Conservation (phyloP, 2,888 invertebrate species). For the Iphiclides podalirius region DNA sequence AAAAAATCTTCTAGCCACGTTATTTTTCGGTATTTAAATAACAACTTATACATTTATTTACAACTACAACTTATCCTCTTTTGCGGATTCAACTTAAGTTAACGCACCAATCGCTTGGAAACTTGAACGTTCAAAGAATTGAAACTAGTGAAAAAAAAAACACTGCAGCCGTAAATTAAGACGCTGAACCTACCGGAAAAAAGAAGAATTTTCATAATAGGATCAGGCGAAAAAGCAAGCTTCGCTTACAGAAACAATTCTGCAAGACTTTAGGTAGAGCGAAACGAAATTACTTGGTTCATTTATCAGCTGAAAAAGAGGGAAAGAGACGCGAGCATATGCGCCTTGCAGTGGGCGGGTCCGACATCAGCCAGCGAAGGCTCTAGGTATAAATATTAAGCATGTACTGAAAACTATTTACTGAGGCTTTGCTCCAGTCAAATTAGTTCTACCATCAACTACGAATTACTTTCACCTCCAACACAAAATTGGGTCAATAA, state of each 20-base stretch:
- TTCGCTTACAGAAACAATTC: slow-evolving; percentile 23
- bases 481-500: not conserved
- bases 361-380: slow-evolving; percentile 23
- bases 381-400: slow-evolving; percentile 27
- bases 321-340: slow-evolving; percentile 34
- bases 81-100: too few species aligned
- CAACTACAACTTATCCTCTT: too few species aligned
- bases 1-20: too few species aligned
- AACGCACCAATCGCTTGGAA: not conserved
- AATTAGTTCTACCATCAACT: slow-evolving; percentile 6
- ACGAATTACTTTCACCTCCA: not conserved
- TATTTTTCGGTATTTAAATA: too few species aligned
- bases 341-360: slow-evolving; percentile 57
- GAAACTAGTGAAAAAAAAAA: not conserved
- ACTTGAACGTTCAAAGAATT: not conserved
- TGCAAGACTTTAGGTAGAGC: slow-evolving; percentile 23
- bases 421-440: slow-evolving; percentile 1
- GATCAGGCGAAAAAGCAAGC: slow-evolving; percentile 20
- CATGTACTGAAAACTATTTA: slow-evolving; percentile 22
- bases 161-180: slow-evolving; percentile 6
- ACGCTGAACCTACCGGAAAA: slow-evolving; percentile 4
- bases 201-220: slow-evolving; percentile 20
- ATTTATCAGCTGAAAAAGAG: slow-evolving; percentile 29
- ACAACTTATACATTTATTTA: too few species aligned
- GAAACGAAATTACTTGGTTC: slow-evolving; percentile 30